Conservation (phyloP, 1,140 invertebrate species). For the Brachionus rubens region DNA sequence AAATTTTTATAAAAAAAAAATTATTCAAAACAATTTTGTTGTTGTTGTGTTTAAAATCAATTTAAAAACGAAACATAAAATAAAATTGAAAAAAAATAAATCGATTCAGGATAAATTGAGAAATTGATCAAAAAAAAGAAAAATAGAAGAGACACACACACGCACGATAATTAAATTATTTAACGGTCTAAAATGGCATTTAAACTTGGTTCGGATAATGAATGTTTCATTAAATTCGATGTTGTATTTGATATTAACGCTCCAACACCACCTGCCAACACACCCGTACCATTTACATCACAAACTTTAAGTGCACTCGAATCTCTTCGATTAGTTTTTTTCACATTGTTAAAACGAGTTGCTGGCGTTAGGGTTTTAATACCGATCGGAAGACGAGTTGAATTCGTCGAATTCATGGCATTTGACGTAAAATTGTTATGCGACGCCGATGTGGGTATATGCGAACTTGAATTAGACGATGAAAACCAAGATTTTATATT, state of each 20-base stretch:
- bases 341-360: slow-evolving; percentile 5
- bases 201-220: slow-evolving; percentile 36
- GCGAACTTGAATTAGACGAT: slow-evolving; percentile 7
- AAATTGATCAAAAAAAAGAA: not conserved
- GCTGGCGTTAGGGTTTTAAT: slow-evolving; percentile 5
- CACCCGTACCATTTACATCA: not conserved
- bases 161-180: not conserved
- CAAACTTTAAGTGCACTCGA: slow-evolving; percentile 9
- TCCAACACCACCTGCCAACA: slow-evolving; percentile 13
- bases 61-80: not conserved
- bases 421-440: slow-evolving; percentile 10
- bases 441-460: slow-evolving; percentile 7
- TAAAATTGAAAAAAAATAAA: not conserved
- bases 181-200: slow-evolving; percentile 31
- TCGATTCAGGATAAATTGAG: slow-evolving; percentile 20
- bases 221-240: slow-evolving; percentile 16
- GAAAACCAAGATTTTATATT: slow-evolving; percentile 38
- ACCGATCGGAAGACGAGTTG: not conserved
- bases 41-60: not conserved
- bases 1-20: slow-evolving; percentile 31
- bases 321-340: not conserved
- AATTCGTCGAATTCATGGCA: not conserved
- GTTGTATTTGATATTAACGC: not conserved
- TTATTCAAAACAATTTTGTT: slow-evolving; percentile 31
- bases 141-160: too few relatives aligned